These are phyloP conservation scores for Miichthys miiuy DNA, from an alignment of 2,797 vertebrate genomes.

Conservation along the genomic window DNA sequence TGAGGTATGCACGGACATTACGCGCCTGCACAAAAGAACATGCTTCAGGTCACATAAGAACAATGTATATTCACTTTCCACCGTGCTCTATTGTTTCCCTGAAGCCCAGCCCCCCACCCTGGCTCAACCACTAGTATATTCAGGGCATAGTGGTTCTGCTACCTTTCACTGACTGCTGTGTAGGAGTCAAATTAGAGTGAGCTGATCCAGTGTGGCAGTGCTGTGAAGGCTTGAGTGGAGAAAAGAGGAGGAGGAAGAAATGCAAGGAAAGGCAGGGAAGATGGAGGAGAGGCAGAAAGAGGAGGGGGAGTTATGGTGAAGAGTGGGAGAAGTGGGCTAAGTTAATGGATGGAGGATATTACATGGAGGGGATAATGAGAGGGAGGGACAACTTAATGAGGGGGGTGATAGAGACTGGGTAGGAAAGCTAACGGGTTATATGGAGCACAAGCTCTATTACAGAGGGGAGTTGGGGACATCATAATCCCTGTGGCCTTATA, in stretches of 20 bases:
- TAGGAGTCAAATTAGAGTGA: conserved; percentile 69
- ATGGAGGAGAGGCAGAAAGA: conserved; percentile 23
- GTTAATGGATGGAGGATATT: conserved; percentile 75
- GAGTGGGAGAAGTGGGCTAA: conserved; percentile 49
- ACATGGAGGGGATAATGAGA: conserved; percentile 69
- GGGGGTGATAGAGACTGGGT: conserved; percentile 59
- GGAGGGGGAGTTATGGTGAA: conserved; percentile 30
- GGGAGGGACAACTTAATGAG: conserved; percentile 72
- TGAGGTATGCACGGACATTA: conserved; percentile 41
- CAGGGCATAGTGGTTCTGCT: conserved; percentile 46
- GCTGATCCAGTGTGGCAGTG: conserved; percentile 63
- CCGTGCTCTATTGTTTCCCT: conserved; percentile 40
- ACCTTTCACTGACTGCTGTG: conserved; percentile 59
- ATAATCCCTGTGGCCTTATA: conserved; percentile 78
- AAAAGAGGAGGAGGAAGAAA: conserved; percentile 48
- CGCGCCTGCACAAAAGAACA: conserved; percentile 18
- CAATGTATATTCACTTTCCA: conserved; percentile 45
- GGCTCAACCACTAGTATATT: conserved; percentile 30
- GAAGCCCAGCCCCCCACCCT: conserved; percentile 4
- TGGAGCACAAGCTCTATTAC: conserved; percentile 75
- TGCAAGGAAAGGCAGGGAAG: conserved; percentile 35
- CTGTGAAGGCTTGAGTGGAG: conserved; percentile 63
- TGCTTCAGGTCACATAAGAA: conserved; percentile 54
- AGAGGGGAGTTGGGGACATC: conserved; percentile 73
- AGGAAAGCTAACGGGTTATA: conserved; percentile 69